A percentile compares a stretch with the other conserved stretches of the same genome.
Conservation (phyloP, 2,797 vertebrate species). For the Rhinella marina region DNA sequence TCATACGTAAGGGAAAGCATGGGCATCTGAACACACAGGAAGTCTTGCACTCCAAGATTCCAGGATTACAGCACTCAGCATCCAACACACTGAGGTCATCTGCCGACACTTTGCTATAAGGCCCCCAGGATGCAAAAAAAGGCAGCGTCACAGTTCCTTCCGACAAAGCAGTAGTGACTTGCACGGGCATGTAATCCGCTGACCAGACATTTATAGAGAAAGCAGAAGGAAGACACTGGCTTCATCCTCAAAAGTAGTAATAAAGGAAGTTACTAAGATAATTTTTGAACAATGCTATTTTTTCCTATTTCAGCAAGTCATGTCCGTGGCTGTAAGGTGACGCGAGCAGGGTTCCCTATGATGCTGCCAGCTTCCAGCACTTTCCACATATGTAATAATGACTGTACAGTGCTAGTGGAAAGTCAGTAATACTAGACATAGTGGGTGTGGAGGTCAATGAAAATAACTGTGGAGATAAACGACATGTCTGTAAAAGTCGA, state of each 20-base stretch:
- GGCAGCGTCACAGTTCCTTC: not conserved
- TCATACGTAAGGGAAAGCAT: not conserved
- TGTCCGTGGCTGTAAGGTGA: not conserved
- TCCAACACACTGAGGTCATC: not conserved
- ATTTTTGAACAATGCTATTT: not conserved
- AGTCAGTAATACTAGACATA: too few species aligned
- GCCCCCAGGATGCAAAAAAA: not conserved
- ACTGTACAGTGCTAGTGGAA: not conserved
- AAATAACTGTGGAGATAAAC: too few species aligned
- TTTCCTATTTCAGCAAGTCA: not conserved
- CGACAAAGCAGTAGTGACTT: not conserved
- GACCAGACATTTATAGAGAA: not conserved
- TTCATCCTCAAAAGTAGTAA: not conserved
- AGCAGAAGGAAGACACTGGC: constrained; percentile 21
- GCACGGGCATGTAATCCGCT: not conserved
- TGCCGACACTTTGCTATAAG: not conserved
- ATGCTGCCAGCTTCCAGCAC: not conserved
- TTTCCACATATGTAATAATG: not conserved
- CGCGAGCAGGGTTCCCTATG: not conserved
- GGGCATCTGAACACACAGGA: constrained; percentile 1
- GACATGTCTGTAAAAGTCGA: too few species aligned
- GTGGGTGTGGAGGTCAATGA: too few species aligned
- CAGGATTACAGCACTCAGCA: constrained; percentile 8
- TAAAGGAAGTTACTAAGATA: not conserved
- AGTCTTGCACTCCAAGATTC: constrained; percentile 11